Conservation (phyloP, 2,888 invertebrate species). For the Augochlorella aurata region DNA sequence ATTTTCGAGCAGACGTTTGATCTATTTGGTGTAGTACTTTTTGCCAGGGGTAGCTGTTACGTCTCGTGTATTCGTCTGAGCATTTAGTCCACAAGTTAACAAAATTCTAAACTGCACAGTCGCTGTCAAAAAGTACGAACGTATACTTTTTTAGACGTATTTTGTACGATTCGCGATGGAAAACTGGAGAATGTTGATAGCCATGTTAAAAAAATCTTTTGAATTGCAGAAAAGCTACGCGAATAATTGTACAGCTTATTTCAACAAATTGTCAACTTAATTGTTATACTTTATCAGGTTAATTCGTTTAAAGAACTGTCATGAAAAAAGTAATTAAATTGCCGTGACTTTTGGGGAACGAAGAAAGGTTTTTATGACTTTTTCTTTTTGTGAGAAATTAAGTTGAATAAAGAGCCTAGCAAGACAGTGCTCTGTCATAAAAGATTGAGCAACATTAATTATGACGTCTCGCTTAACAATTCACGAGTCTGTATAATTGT, state of each 20-base stretch:
- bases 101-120: slow-evolving; percentile 15
- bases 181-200: not conserved
- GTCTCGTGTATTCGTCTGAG: not conserved
- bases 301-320: not conserved
- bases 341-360: not conserved
- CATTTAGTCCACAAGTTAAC: slow-evolving; percentile 34
- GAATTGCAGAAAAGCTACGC: not conserved
- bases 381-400: slow-evolving; percentile 3
- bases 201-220: not conserved
- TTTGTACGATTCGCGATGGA: not conserved
- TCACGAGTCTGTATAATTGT: slow-evolving; percentile 35
- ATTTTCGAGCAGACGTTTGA: not conserved
- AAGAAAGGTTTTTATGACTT: not conserved
- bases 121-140: slow-evolving; percentile 38
- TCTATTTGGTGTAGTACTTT: not conserved
- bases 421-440: not conserved
- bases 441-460: not conserved
- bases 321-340: not conserved
- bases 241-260: slow-evolving; percentile 1
- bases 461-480: not conserved
- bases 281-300: not conserved
- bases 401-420: not conserved
- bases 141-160: slow-evolving; percentile 30
- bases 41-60: slow-evolving; percentile 4
- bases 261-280: slow-evolving; percentile 10